Percentiles rank a stretch among this genome's conserved stretches.
Conservation (phyloP, 2,888 invertebrate species). For the Drosophila tripunctata region DNA sequence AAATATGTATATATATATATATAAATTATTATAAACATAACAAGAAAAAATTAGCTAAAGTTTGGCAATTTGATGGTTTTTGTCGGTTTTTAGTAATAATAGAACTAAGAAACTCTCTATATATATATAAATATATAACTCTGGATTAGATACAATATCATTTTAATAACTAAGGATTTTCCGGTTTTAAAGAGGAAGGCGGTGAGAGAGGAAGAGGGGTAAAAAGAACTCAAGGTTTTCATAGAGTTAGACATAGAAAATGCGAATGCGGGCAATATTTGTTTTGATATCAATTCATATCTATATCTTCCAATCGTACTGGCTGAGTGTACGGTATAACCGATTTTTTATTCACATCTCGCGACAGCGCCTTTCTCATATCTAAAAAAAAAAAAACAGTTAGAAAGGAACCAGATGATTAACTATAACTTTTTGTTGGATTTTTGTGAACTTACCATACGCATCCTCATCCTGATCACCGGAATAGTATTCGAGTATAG, state of each 20-base stretch:
- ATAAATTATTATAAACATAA: constrained; percentile 36
- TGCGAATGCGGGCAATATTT: constrained; percentile 60
- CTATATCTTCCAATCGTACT: constrained; percentile 97
- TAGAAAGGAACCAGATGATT: not conserved
- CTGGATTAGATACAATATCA: constrained; percentile 48
- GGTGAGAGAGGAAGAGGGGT: not conserved
- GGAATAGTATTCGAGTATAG: constrained; percentile 98
- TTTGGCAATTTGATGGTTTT: constrained; percentile 16
- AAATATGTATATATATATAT: constrained; percentile 30
- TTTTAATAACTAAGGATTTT: constrained; percentile 16
- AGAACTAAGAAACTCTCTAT: too few relatives aligned
- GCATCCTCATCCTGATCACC: constrained; percentile 99
- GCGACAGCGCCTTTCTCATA: constrained; percentile 98
- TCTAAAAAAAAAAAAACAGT: constrained; percentile 89
- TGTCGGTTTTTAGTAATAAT: too few relatives aligned
- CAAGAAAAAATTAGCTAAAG: constrained; percentile 29
- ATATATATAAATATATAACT: too few relatives aligned
- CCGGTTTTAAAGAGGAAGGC: not conserved
- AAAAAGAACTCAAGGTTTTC: constrained; percentile 16
- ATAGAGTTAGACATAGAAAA: constrained; percentile 67
- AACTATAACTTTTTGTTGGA: not conserved
- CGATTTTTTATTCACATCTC: constrained; percentile 95
- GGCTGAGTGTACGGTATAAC: constrained; percentile 97
- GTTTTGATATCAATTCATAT: constrained; percentile 84
- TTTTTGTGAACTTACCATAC: constrained; percentile 95